Percentiles rank a stretch among this genome's conserved stretches.
Conservation (phyloP, 2,888 invertebrate species). For the Nymphalis polychloros region DNA sequence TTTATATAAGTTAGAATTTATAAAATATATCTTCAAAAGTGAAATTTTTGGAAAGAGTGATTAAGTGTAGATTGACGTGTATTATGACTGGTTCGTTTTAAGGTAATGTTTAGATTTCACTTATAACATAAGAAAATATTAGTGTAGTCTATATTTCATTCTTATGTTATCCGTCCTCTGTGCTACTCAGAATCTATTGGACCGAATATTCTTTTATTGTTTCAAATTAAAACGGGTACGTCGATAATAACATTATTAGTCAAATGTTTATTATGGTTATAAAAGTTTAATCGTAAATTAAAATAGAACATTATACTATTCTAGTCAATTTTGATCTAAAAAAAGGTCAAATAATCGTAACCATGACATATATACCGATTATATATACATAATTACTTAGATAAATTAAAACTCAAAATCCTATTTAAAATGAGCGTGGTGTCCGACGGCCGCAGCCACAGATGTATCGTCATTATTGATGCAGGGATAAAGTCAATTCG, state of each 20-base stretch:
- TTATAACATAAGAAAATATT: constrained; percentile 23
- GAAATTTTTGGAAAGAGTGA: constrained; percentile 47
- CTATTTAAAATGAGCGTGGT: too few relatives aligned
- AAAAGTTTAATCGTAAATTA: too few relatives aligned
- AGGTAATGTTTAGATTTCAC: constrained; percentile 31
- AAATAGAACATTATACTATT: too few relatives aligned
- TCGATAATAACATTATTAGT: background rate
- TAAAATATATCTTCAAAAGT: constrained; percentile 42
- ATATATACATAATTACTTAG: too few relatives aligned
- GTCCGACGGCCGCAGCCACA: too few relatives aligned
- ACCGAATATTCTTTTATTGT: background rate
- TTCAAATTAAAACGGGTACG: background rate
- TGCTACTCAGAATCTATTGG: constrained; percentile 17
- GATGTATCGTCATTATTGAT: too few relatives aligned
- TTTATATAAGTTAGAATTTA: constrained; percentile 44
- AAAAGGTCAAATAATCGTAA: background rate
- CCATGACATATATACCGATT: too few relatives aligned
- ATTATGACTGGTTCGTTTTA: constrained; percentile 45
- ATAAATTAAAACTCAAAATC: too few relatives aligned
- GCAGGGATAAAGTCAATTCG: background rate
- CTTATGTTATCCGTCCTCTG: constrained; percentile 23
- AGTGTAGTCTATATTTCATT: constrained; percentile 10
- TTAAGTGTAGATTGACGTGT: constrained; percentile 43
- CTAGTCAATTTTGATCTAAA: constrained; percentile 1
- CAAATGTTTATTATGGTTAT: background rate